Base-by-base conservation (phyloP, 2,888 invertebrate species). In the Julus scanicus region DNA sequence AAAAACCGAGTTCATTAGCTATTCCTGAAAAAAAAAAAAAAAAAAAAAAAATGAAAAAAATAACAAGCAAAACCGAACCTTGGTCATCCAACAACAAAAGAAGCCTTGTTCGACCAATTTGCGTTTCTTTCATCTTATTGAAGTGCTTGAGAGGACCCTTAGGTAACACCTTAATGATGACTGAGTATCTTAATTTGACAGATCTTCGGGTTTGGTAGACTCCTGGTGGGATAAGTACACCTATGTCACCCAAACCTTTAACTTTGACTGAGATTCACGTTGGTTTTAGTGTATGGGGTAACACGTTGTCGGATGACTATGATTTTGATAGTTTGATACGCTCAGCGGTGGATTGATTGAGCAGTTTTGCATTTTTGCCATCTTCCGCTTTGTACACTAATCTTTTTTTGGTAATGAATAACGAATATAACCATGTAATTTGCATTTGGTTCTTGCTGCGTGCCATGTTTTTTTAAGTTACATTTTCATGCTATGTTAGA, bases 91-190 rank as follows among this genome's bases (percentile, higher is more conserved):
- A 80, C 80, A 39, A 80, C 37, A 80, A 29, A 71, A 39, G 29
- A 39, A 39, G 80, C 9, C 37, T 80, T 80, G 37, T 80, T 80
- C 80, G 80, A 80, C 4, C 37, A 80, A 37, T 80, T 37, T 80
- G 37, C 11, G 29, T 80, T 37, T 80, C 80, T 37, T 80, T 80
- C 80, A 37, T 39, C 80, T 80, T 3, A 80, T 15, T 37, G 80
- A 13, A 80, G 80, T 37, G 44, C 44, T 8, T 44, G 37, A 39
- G 80, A 13, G 37, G 37, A 37, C 37, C 80, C 80, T 80, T 37
- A 15, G 80, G 80, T 80, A 80, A 80, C 80, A 80, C 80, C 37
- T 37, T 80, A 80, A 80, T 37, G 80, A 13, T 80, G 80, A 80
- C 37, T 80, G 71, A 71, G 71, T 29, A 15, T 80, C 37, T 37